Conservation (phyloP, 2,113 vertebrate species). For the Eleginops maclovinus region DNA sequence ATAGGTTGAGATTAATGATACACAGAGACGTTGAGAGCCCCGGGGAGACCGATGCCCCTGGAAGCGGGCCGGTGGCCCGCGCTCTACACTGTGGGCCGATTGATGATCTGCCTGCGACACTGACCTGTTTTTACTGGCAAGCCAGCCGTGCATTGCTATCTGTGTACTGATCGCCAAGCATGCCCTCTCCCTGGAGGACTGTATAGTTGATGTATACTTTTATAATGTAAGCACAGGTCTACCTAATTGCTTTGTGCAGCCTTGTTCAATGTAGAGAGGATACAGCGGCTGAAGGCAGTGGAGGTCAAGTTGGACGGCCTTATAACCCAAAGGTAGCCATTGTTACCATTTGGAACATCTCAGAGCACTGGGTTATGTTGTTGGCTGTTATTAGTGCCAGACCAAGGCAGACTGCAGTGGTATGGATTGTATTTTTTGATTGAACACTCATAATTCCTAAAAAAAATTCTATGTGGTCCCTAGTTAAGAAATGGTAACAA, state of each 20-base stretch:
- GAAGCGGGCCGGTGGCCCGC: constrained; percentile 43
- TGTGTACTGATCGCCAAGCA: constrained; percentile 20
- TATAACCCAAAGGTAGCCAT: background rate
- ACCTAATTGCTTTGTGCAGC: background rate
- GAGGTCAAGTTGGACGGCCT: background rate
- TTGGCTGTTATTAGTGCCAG: background rate
- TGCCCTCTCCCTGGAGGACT: constrained; percentile 28
- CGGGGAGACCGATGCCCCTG: constrained; percentile 36
- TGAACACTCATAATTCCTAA: background rate
- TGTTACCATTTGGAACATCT: constrained; percentile 10
- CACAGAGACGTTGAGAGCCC: constrained; percentile 40
- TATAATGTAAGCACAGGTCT: constrained; percentile 48
- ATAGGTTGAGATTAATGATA: constrained; percentile 77
- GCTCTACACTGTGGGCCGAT: constrained; percentile 52
- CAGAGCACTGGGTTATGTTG: background rate
- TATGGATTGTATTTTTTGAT: background rate
- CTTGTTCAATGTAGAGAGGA: constrained; percentile 11
- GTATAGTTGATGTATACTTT: constrained; percentile 53
- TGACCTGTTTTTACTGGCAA: constrained; percentile 73
- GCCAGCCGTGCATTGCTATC: constrained; percentile 25
- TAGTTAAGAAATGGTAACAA: background rate
- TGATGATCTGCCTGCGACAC: constrained; percentile 68
- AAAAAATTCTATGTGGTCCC: no score
- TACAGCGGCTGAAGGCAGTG: background rate
- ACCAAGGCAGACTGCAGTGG: background rate